Evolutionary conservation across 2,797 vertebrate genomes (phyloP), one percentile per base, ranked within the genome.

Genomic region (Echeneis naucrates): DNA sequence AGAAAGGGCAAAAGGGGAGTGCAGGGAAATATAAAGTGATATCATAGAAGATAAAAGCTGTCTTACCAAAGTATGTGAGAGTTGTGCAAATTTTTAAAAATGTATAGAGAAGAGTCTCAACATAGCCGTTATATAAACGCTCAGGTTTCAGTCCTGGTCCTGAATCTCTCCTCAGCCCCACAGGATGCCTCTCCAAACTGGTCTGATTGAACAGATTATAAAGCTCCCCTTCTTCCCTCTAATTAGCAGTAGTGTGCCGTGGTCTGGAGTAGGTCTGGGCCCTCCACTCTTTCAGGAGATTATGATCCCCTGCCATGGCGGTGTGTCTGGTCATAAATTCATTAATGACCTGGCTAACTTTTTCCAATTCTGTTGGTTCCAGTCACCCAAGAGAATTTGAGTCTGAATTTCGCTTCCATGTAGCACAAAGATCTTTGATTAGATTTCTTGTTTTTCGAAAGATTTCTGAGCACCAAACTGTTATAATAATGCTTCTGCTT

Each of bases 181-280:
- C 74, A 79, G 85, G 86, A 87, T 32, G 17, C 61, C 74, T 87
- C 80, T 83, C 61, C 72, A 62, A 72, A 60, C 81, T 74, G 52
- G 77, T 67, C 75, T 92, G 90, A 91, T 91, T 92, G 84, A 82
- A 74, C 79, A 91, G 88, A 90, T 94, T 89, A 89, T 83, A 83
- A 81, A 76, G 76, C 71, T 75, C 83, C 64, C 69, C 67, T 75
- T 82, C 80, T 75, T 79, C 53, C 19, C 67, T 62, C 86, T 92
- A 91, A 93, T 93, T 92, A 85, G 77, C 74, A 68, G 64, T 55
- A 83, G 64, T 80, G 82, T 74, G 60, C 57, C 13, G 30, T 65
- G 76, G 75, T 81, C 82, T 76, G 72, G 57, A 82, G 68, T 68
- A 71, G 79, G 83, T 62, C 85, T 85, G 61, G 12, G 75, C 78